phyloP scores from a whole-genome alignment of 2,888 invertebrate genomes.

The Himalopsyche kuldschensis region DNA sequence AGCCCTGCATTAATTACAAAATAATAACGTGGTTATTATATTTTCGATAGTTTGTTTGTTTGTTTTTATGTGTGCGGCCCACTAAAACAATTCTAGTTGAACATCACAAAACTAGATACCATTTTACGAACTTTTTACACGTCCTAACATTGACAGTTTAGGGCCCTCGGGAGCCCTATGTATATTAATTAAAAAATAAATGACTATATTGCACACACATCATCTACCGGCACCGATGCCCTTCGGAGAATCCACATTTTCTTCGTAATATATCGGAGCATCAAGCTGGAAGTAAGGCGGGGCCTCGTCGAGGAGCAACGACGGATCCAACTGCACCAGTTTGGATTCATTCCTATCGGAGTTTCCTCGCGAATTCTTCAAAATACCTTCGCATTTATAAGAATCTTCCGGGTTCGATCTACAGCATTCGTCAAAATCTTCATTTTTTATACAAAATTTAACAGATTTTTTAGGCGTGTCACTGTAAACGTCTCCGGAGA shows the following conservation, averaged over 20 bases:
- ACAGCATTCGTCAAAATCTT: background rate
- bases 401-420: background rate
- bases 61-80: no score
- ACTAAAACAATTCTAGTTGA: no score
- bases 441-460: background rate
- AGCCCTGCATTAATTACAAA: no score
- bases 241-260: background rate
- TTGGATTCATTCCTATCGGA: background rate
- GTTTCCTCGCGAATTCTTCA: conserved; percentile 10
- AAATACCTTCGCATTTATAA: conserved; percentile 7
- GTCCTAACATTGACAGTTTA: no score
- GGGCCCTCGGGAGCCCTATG: no score
- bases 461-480: background rate
- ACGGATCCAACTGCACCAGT: conserved; percentile 2
- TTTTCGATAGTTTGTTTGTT: no score
- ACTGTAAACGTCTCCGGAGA: background rate
- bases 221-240: background rate
- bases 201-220: background rate
- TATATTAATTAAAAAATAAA: background rate
- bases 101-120: no score
- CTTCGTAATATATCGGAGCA: conserved; percentile 1
- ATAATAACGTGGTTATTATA: no score
- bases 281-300: conserved; percentile 18
- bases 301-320: background rate
- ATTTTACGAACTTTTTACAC: no score